Base-by-base conservation (phyloP, 2,113 vertebrate species). In the Prolemur simus region DNA sequence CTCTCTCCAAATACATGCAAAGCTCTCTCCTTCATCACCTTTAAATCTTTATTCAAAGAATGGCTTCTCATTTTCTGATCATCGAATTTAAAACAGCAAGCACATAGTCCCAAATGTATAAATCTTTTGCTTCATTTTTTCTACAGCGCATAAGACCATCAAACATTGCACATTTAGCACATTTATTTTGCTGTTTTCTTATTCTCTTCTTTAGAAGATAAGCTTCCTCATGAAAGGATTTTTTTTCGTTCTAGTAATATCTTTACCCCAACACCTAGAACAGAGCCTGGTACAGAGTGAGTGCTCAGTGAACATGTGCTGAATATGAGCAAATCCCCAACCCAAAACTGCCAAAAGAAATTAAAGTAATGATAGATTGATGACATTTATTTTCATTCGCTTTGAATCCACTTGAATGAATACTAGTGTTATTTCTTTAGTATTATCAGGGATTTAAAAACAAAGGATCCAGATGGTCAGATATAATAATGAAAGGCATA, bases 401-500 rank as follows among this genome's bases (percentile, higher is more conserved):
- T 96, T 81, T 64, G 56, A 94, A 58, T 86, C 37, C 47, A 49
- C 56, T 83, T 83, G 78, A 82, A 86, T 93, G 68, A 92, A 88
- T 77, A 63, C 32, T 78, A 21, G 42, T 73, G 21, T 71, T 63
- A 73, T 94, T 78, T 93, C n/a, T 91, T 95, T 89, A 83, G 39
- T 54, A 88, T 97, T 96, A 93, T 45, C 15, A 73, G 14, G 21
- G 49, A 85, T 74, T 91, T 91, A 47, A 78, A 82, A 92, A 69
- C 60, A 95, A 90, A 94, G 47, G 29, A n/a, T 77, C 76, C 93
- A 94, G 88, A 94, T 93, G 88, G 89, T 68, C 54, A 95, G 92
- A 95, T 81, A 87, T 82, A 92, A 95, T 96, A 94, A 96, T 69
- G 68, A 88, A 95, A 94, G 7, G 37, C 73, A 78, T 82, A 56